Base-by-base conservation (phyloP, 1,140 invertebrate species). In the Melitaea cinxia region DNA sequence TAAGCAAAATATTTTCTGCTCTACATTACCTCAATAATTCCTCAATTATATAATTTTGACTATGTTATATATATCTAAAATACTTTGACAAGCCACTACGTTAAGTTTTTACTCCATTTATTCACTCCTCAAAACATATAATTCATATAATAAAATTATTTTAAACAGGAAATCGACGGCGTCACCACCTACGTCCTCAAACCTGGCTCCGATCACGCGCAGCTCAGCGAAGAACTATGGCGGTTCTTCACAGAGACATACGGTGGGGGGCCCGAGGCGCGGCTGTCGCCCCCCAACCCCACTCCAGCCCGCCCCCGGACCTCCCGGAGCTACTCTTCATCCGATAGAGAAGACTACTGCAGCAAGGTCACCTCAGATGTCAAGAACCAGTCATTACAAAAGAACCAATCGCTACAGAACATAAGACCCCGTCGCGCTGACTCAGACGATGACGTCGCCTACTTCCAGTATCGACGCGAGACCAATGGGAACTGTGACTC, bases 201-300 rank as follows among this genome's bases (percentile, higher is more conserved):
- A 30, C 68, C 80, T 72, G 94, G 94, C 28, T 96, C 96, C 0
- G 96, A 97, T 80, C 95, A 96, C 87, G 95, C 95, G 5, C 96
- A 97, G 75, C 92, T 98, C 33, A 95, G 95, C 57, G 94, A 96
- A 77, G 95, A 96, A 49, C 91, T 96, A 39, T 98, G 97, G 97
- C 92, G 94, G 62, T 98, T 97, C 86, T 95, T 98, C 78, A 92
- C 94, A 50, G 92, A 92, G 47, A 96, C 96, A 12, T 98, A 98
- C 79, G 95, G 96, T 21, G 97, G 97, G 12, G 97, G 97, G 0
- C 97, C 97, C 0, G 96, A 97, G 80, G 90, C 97, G 2, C 74
- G 83, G 24, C 80, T 93, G 39, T 82, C 88, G 1, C 78, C 59
- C 33, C 30, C 56, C 54, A n/a, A 37, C 28, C 42, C 23, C 52